phyloP scores from a whole-genome alignment of 2,113 vertebrate species.

The Copsychus sechellarum region DNA sequence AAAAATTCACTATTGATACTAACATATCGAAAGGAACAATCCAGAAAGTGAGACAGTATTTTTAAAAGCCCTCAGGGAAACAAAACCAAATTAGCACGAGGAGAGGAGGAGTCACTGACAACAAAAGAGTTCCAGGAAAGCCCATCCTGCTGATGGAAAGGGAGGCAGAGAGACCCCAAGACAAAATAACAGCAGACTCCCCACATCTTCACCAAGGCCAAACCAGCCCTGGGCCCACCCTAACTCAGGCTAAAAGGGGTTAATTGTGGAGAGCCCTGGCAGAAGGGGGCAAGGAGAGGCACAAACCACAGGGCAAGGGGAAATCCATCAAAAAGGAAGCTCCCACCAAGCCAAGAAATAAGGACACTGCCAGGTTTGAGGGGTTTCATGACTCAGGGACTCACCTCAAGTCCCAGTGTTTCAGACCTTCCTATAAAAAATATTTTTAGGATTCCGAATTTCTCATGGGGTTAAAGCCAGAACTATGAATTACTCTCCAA shows the following conservation, averaged over 20 bases:
- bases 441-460: background rate
- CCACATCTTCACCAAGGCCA: background rate
- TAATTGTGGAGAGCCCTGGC: background rate
- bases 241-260: background rate
- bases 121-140: background rate
- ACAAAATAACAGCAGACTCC: background rate
- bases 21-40: background rate
- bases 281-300: background rate
- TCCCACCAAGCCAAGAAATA: background rate
- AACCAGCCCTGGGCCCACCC: background rate
- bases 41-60: background rate
- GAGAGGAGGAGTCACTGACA: background rate
- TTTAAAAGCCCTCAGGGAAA: background rate
- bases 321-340: background rate
- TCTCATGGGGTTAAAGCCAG: background rate
- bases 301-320: background rate
- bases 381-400: background rate
- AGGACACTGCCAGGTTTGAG: no score
- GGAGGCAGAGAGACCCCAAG: background rate
- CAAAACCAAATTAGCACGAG: background rate
- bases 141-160: background rate
- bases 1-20: background rate
- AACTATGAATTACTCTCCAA: background rate
- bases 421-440: background rate
- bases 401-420: background rate